Conservation (phyloP, 2,888 invertebrate genomes). For the Zootermopsis nevadensis region DNA sequence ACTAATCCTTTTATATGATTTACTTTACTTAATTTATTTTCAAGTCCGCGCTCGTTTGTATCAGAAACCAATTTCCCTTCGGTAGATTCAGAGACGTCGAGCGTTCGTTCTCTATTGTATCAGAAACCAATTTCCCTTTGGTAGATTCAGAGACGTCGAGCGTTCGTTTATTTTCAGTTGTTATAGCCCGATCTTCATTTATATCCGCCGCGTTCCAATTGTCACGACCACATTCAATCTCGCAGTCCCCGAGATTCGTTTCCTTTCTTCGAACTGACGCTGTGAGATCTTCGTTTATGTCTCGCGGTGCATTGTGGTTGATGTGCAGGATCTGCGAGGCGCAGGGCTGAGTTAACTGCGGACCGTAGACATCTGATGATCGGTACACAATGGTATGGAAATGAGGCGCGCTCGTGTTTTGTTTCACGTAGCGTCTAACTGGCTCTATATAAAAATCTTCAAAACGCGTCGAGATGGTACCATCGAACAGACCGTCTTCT, state of each 20-base stretch:
- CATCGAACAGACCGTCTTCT: constrained; percentile 88
- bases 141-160: not conserved
- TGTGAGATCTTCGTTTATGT: not conserved
- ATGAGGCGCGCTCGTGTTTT: constrained; percentile 58
- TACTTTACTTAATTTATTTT: not conserved
- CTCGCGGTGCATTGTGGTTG: not conserved
- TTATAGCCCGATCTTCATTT: not conserved
- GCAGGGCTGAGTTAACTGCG: constrained; percentile 65
- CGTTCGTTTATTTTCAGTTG: not conserved
- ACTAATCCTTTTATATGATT: not conserved
- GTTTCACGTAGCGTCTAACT: constrained; percentile 72
- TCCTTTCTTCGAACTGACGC: not conserved
- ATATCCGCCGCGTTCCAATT: not conserved
- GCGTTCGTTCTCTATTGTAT: not conserved
- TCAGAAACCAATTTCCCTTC: not conserved
- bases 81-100: not conserved
- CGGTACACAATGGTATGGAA: constrained; percentile 89
- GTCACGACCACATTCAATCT: not conserved
- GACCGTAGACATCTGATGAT: constrained; percentile 77
- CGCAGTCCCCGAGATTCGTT: not conserved
- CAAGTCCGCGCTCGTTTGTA: no score
- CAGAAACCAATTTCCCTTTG: no score
- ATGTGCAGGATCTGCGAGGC: constrained; percentile 73
- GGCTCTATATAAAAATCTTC: constrained; percentile 91
- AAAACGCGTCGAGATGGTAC: constrained; percentile 80